Evolutionary conservation across 2,888 invertebrate genomes (phyloP).

Genomic region (Agapostemon virescens): DNA sequence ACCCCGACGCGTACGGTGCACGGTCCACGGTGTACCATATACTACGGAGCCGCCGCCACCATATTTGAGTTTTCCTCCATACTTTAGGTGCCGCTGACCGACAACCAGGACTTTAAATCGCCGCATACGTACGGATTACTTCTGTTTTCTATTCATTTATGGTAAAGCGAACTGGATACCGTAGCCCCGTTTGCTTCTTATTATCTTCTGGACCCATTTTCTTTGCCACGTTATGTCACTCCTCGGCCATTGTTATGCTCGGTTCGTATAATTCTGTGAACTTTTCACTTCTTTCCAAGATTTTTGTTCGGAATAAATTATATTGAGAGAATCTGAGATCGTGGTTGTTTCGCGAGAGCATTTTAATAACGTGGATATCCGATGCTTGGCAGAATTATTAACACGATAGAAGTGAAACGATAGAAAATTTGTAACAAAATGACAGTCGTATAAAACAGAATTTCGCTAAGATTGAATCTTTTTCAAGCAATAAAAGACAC

Average conservation of each 20-base stretch:
- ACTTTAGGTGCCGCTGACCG: constrained; percentile 15
- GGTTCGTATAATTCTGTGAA: background rate
- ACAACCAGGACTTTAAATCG: constrained; percentile 50
- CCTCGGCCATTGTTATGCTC: background rate
- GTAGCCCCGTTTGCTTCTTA: too few relatives aligned
- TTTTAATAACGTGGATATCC: background rate
- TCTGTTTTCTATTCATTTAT: constrained; percentile 34
- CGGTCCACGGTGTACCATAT: constrained; percentile 23
- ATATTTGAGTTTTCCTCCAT: constrained; percentile 55
- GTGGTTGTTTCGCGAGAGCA: background rate
- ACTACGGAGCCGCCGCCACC: constrained; percentile 37
- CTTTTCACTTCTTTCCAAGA: background rate
- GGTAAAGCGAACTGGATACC: constrained; percentile 15
- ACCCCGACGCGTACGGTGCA: constrained; percentile 67
- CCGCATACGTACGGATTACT: constrained; percentile 39
- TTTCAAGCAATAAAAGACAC: too few relatives aligned
- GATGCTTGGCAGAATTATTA: background rate
- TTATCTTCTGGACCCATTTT: background rate
- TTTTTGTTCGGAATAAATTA: background rate
- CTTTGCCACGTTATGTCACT: background rate
- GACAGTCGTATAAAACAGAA: background rate
- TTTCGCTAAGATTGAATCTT: too few relatives aligned
- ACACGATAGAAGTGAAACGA: too few relatives aligned
- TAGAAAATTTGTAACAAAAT: too few relatives aligned
- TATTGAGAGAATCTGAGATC: background rate